These are phyloP conservation scores for Macrotis lagotis DNA, from an alignment of 2,113 vertebrate species.

Conservation along the genomic window DNA sequence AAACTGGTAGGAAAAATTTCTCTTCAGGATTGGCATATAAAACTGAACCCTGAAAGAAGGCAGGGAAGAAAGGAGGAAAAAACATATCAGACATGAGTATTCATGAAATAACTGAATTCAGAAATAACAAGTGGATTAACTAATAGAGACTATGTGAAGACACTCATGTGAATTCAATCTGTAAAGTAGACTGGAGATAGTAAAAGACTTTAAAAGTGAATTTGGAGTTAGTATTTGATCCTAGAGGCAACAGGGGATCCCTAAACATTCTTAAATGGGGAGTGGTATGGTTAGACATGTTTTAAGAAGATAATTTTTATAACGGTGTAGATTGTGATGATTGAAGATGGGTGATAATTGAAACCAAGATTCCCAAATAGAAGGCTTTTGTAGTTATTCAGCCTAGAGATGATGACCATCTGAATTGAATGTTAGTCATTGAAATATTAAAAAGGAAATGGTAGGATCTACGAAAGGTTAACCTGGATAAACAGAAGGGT, in stretches of 20 bases:
- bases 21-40: neutral
- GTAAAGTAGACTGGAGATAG: neutral
- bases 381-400: neutral
- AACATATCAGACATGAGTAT: neutral
- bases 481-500: neutral
- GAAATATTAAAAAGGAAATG: neutral
- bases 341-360: neutral
- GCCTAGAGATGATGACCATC: neutral
- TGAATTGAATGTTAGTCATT: neutral
- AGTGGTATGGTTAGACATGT: neutral
- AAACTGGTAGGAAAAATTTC: neutral
- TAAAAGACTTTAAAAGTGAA: neutral
- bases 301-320: neutral
- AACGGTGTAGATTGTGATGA: neutral
- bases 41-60: neutral
- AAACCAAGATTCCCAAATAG: neutral
- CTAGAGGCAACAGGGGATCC: neutral
- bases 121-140: neutral
- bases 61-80: neutral
- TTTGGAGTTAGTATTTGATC: neutral
- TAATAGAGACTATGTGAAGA: neutral
- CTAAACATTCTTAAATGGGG: neutral
- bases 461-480: neutral
- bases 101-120: no score
- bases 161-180: neutral